A percentile compares a stretch with the other conserved stretches of the same genome.
phyloP scores from a whole-genome alignment of 2,888 invertebrate genomes.

The Gryllus longicercus region DNA sequence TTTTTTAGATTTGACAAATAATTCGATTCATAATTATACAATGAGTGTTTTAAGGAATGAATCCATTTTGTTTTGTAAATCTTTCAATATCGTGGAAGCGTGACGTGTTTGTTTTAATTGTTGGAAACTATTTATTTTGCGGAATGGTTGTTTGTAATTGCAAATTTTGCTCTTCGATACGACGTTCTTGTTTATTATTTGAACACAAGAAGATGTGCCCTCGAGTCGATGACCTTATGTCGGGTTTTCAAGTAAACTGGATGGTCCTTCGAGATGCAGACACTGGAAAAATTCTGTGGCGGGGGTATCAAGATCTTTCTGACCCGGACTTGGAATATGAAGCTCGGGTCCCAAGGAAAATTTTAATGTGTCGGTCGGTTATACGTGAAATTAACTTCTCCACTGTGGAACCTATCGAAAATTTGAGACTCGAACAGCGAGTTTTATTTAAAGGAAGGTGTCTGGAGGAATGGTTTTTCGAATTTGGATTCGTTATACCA shows the following conservation, averaged over 20 bases:
- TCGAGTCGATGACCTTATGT: slow-evolving; percentile 75
- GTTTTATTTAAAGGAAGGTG: slow-evolving; percentile 72
- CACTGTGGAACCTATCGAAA: slow-evolving; percentile 89
- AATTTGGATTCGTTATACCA: slow-evolving; percentile 98
- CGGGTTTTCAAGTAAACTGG: slow-evolving; percentile 96
- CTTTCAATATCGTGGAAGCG: no score
- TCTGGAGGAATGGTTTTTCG: slow-evolving; percentile 98
- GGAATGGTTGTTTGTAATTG: no score
- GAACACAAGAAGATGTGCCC: slow-evolving; percentile 45
- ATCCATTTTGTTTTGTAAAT: no score
- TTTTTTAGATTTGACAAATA: no score
- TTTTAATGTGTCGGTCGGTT: slow-evolving; percentile 87
- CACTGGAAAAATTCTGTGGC: slow-evolving; percentile 91
- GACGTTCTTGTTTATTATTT: no score
- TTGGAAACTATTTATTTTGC: no score
- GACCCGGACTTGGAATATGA: slow-evolving; percentile 86
- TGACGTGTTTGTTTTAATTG: no score
- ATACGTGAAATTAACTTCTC: slow-evolving; percentile 89
- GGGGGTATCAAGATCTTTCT: slow-evolving; percentile 93
- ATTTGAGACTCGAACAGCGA: slow-evolving; percentile 88
- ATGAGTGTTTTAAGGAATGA: no score
- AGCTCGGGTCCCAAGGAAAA: slow-evolving; percentile 93
- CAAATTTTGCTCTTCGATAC: no score
- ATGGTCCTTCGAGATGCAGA: slow-evolving; percentile 97
- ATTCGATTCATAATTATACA: no score